Evolutionary conservation across 2,113 vertebrate genomes (phyloP).

Genomic region (Paradisaea rubra): DNA sequence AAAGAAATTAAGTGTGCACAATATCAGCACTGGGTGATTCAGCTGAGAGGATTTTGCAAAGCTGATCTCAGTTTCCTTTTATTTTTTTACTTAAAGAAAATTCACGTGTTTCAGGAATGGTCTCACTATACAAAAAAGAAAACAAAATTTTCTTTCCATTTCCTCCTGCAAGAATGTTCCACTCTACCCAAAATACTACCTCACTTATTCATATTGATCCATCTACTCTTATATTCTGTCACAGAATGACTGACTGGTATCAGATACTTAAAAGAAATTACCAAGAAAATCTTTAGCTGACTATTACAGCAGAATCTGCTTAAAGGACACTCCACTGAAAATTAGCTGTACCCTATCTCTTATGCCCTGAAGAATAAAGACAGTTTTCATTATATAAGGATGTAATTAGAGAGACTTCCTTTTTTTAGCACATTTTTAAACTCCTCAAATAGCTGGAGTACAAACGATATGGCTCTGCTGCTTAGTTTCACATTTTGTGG

Average conservation of each 20-base stretch:
- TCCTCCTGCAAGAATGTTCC: not conserved
- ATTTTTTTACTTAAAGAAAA: not conserved
- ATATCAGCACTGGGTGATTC: rapidly evolving
- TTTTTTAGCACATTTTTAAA: not conserved
- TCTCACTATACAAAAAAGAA: not conserved
- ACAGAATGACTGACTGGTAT: not conserved
- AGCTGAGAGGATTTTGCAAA: not conserved
- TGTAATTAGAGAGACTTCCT: not conserved
- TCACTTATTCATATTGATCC: not conserved
- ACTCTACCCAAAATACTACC: not conserved
- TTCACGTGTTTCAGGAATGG: not conserved
- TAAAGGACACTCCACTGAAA: not conserved
- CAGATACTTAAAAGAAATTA: not conserved
- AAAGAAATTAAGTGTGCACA: not conserved
- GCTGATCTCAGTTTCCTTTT: not conserved
- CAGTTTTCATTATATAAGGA: not conserved
- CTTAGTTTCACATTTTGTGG: not conserved
- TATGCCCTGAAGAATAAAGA: not conserved
- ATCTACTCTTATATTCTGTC: not conserved
- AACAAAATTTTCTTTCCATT: not conserved
- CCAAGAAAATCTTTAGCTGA: not conserved
- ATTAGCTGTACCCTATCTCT: not conserved
- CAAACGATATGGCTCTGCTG: not conserved
- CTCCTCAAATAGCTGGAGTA: not conserved
- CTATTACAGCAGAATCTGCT: not conserved